Percentiles rank a stretch among this genome's conserved stretches.
Conservation (phyloP, 2,113 vertebrate species). For the Carassius gibelio region DNA sequence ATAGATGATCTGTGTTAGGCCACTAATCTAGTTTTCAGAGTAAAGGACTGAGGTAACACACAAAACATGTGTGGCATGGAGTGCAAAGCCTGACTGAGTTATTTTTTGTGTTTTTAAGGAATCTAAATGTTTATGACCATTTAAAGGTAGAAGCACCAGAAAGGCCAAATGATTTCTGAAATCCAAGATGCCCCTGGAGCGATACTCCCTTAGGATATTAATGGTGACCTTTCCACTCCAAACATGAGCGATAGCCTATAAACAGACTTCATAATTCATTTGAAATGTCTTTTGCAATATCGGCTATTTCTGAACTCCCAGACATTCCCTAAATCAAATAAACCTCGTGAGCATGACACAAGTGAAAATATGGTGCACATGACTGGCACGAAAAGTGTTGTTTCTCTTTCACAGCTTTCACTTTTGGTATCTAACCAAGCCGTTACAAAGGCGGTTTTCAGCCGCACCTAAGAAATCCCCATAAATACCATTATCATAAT, state of each 20-base stretch:
- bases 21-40: constrained; percentile 61
- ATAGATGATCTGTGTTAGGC: constrained; percentile 44
- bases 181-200: not conserved
- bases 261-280: not conserved
- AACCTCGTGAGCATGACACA: not conserved
- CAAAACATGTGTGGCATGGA: not conserved
- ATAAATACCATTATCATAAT: not conserved
- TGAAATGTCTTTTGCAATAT: constrained; percentile 3
- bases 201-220: not conserved
- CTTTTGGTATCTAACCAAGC: constrained; percentile 13
- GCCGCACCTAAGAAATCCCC: not conserved
- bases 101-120: not conserved
- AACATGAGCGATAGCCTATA: not conserved
- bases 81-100: constrained; percentile 2
- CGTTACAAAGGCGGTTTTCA: not conserved
- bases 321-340: not conserved
- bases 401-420: constrained; percentile 38
- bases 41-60: constrained; percentile 39
- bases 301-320: not conserved
- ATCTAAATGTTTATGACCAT: constrained; percentile 13
- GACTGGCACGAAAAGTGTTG: constrained; percentile 32
- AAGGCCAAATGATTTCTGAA: constrained; percentile 12
- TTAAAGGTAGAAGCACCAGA: constrained; percentile 1
- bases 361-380: constrained; percentile 14
- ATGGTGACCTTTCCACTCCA: not conserved